These are phyloP conservation scores for Pseudomyrmex sp. DNA, from an alignment of 1,140 invertebrate species.

Conservation along the genomic window DNA sequence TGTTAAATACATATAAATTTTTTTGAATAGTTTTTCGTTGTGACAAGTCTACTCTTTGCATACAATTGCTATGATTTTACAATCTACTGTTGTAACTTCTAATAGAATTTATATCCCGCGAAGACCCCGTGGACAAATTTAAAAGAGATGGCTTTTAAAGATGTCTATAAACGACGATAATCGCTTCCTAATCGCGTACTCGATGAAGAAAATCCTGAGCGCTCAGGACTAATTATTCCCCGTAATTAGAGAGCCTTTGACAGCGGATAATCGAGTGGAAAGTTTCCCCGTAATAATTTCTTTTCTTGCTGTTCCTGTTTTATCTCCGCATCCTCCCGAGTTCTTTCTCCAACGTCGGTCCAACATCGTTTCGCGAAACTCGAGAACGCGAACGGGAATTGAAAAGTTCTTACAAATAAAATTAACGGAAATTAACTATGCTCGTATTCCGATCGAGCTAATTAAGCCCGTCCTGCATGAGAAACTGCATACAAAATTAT, in stretches of 20 bases:
- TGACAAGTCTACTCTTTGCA: background rate
- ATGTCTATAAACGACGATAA: constrained; percentile 44
- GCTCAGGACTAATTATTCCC: constrained; percentile 41
- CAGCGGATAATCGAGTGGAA: constrained; percentile 53
- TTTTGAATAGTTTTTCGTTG: background rate
- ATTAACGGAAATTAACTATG: constrained; percentile 27
- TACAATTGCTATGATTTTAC: background rate
- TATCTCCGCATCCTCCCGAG: background rate
- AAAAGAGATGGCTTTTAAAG: constrained; percentile 54
- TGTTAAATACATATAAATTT: background rate
- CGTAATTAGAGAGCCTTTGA: constrained; percentile 57
- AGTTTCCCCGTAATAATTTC: constrained; percentile 58
- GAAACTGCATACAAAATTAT: constrained; percentile 35
- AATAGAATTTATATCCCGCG: constrained; percentile 21
- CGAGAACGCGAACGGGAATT: background rate
- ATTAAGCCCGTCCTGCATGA: background rate
- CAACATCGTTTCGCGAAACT: constrained; percentile 31
- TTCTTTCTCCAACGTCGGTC: background rate
- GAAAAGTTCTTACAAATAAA: constrained; percentile 45
- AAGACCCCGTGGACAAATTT: background rate
- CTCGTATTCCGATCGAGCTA: constrained; percentile 5
- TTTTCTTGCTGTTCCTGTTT: constrained; percentile 41
- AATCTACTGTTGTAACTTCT: background rate
- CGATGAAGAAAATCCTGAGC: constrained; percentile 41
- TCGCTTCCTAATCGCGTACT: constrained; percentile 49